Base-by-base conservation (phyloP, 2,888 invertebrate genomes). In the Proisotoma minuta region DNA sequence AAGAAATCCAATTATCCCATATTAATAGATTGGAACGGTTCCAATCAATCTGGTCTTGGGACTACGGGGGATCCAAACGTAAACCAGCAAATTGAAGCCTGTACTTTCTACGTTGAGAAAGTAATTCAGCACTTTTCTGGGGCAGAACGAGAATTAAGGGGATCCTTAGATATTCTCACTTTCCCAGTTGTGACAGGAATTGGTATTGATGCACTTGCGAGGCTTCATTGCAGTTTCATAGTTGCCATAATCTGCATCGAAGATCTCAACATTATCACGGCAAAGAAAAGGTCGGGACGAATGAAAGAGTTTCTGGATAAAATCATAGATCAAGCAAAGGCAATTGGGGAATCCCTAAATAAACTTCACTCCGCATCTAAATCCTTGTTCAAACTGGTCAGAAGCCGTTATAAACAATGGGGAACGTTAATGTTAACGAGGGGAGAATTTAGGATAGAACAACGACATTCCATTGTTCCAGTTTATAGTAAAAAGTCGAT, bases 1-100 rank as follows among this genome's bases (percentile, higher is more conserved):
- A 69, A 69, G 47, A 62, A 59, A 43, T 57, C 60, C n/a, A 34
- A 47, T 8, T 49, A 51, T 40, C 66, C 69, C 10, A 69, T 65
- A 39, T 57, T 65, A 8, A 53, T 66, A 10, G 59, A 66, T 27
- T 34, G 34, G 34, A 34, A 34, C 34, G 8, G 8, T 15, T 10
- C 8, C 15, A 15, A 34, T 15, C 8, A 34, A 8, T 8, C 8
- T 8, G 34, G 34, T 15, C 8, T 10, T 15, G 34, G 34, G 34
- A n/a, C n/a, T n/a, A n/a, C n/a, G n/a, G n/a, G n/a, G 54, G 43
- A 12, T 12, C 39, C 15, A 26, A 54, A 12, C 2, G 34, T 34
- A 8, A 34, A 34, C 34, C 34, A 34, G 15, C 34, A 34, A 15
- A 34, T 54, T 12, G 54, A 54, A 39, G 54, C 15, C 2, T 18